A percentile compares a stretch with the other conserved stretches of the same genome.
Conservation (phyloP, 2,888 invertebrate genomes). For the Patella caerulea region DNA sequence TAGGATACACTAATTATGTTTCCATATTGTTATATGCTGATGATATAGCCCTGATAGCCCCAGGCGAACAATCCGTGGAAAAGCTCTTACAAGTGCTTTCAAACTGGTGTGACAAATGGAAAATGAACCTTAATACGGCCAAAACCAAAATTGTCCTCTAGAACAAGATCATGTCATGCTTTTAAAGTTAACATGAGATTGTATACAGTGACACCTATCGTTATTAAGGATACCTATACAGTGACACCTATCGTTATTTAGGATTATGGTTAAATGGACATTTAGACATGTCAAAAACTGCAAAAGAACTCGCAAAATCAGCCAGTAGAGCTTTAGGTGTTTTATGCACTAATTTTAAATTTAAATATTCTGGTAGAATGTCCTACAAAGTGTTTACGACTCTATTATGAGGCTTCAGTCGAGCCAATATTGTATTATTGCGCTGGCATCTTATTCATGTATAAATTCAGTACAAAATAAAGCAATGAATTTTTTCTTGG, state of each 20-base stretch:
- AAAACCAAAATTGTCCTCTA: background rate
- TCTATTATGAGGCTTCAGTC: background rate
- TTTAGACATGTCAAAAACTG: background rate
- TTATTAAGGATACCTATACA: background rate
- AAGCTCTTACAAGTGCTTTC: background rate
- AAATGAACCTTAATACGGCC: background rate
- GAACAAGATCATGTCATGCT: background rate
- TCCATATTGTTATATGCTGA: background rate
- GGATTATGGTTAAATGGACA: background rate
- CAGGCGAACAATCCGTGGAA: background rate
- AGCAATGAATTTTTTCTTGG: background rate
- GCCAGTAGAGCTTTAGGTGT: background rate
- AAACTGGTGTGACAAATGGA: conserved; percentile 9
- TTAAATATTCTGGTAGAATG: background rate
- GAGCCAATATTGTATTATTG: background rate
- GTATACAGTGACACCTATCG: background rate
- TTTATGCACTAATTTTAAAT: background rate
- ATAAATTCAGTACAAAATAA: background rate
- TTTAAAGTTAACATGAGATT: background rate
- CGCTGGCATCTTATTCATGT: background rate
- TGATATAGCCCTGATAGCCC: background rate
- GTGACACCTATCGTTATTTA: background rate
- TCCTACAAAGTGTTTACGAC: background rate
- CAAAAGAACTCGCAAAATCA: background rate
- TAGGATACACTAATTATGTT: no score